Evolutionary conservation across 30 jellyfish, hydroid and myxozoan genomes (phyloP), one percentile per base, ranked within the genome.

Genomic region (Pseudorhiza aurosa): DNA sequence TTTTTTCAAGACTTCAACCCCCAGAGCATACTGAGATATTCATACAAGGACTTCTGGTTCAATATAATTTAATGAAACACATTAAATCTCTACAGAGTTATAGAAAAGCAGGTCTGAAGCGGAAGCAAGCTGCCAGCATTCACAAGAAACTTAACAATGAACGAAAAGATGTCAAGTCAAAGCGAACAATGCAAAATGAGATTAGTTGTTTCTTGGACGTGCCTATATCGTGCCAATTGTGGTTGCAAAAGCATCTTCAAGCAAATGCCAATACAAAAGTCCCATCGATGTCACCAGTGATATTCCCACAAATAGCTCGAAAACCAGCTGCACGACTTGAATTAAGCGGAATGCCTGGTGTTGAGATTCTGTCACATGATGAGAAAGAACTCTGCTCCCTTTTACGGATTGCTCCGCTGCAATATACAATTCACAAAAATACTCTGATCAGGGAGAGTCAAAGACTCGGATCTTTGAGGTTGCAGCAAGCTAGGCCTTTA

Each of bases 301-400:
- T 80, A 27, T 69, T 82, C 15, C 77, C 83, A 39, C 76, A 15
- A 17, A 32, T 80, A 57, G 11, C 72, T 10, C 33, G 91, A 65
- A 92, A 85, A 27, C 95, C 88, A 10, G 83, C 81, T 19, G 75
- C 96, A 4, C 98, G 96, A 17, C 62, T 92, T 17, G 96, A 92
- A 55, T 39, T 92, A 17, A 45, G 79, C 30, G 93, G 95, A n/a
- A 59, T 67, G 71, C 96, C 96, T 25, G 96, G 98, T 18, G 72
- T 46, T 11, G 96, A 92, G 30, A 68, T 14, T 42, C 76, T 92
- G 18, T n/a, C 82, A 10, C 82, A 79, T 7, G 98, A 81, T 21
- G 98, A 92, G 71, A 92, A 78, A 56, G 95, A 85, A 51, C 77
- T 92, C 7, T 92, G 98, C 62, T 85, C 98, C 21, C 85, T 51